A percentile compares a stretch with the other conserved stretches of the same genome.
phyloP scores from a whole-genome alignment of 2,888 invertebrate species.

The Nymphalis c-album region DNA sequence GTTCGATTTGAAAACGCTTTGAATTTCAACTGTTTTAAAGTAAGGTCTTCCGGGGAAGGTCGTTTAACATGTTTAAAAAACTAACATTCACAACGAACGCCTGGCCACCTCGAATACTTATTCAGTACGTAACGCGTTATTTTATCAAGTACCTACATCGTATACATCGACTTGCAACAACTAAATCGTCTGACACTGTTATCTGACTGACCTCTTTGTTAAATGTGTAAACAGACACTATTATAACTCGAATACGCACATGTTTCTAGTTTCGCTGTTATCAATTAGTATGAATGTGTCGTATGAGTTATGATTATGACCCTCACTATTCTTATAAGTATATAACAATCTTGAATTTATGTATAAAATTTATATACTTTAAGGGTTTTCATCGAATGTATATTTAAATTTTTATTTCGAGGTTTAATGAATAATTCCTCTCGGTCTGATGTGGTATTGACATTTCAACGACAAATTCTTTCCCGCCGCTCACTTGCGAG shows the following conservation, averaged over 20 bases:
- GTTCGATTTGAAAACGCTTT: constrained; percentile 18
- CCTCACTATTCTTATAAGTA: too few species aligned
- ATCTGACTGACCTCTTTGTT: constrained; percentile 58
- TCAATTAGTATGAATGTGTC: constrained; percentile 13
- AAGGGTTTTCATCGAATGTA: constrained; percentile 39
- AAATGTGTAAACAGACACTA: constrained; percentile 44
- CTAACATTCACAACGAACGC: constrained; percentile 13
- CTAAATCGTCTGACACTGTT: constrained; percentile 51
- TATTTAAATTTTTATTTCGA: constrained; percentile 33
- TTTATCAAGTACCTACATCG: constrained; percentile 5
- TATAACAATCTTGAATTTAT: not conserved
- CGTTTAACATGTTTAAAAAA: constrained; percentile 8
- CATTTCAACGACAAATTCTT: constrained; percentile 49
- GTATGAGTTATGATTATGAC: constrained; percentile 9
- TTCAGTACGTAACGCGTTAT: not conserved
- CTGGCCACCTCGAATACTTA: constrained; percentile 1
- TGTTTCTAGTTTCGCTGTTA: constrained; percentile 17
- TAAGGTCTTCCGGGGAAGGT: not conserved
- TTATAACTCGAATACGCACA: constrained; percentile 23
- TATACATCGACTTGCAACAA: constrained; percentile 29
- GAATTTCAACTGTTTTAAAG: constrained; percentile 17
- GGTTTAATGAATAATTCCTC: constrained; percentile 37
- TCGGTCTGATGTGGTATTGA: constrained; percentile 44
- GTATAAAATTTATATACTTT: constrained; percentile 11
- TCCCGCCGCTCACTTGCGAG: constrained; percentile 46